A percentile compares a stretch with the other conserved stretches of the same genome.
phyloP scores from a whole-genome alignment of 2,888 invertebrate genomes.

The Luperina testacea region DNA sequence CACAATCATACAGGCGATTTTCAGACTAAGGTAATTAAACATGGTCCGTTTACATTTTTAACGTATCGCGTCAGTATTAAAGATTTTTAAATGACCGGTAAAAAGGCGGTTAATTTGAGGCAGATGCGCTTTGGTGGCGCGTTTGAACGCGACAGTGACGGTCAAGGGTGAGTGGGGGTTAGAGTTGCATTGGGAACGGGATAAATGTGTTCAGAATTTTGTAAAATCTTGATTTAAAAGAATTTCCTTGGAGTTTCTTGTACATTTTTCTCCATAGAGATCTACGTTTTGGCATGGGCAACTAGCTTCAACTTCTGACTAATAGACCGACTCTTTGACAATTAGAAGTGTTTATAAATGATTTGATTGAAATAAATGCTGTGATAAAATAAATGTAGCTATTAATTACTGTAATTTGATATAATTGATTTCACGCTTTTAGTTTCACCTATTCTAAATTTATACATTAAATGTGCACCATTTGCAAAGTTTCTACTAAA shows the following conservation, averaged over 20 bases:
- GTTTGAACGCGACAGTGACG: slow-evolving; percentile 68
- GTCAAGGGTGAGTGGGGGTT: slow-evolving; percentile 12
- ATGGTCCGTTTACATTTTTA: slow-evolving; percentile 72
- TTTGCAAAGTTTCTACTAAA: too few relatives aligned
- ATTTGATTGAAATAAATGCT: too few relatives aligned
- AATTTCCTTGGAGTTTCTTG: too few relatives aligned
- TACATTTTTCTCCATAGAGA: too few relatives aligned
- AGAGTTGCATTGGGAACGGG: background rate
- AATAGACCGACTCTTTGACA: too few relatives aligned
- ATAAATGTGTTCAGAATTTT: background rate
- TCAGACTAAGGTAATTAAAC: slow-evolving; percentile 71
- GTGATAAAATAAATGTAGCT: too few relatives aligned
- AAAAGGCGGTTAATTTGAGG: slow-evolving; percentile 75
- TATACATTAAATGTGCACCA: too few relatives aligned
- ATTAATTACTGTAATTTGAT: background rate
- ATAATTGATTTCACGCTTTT: background rate
- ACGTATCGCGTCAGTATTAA: slow-evolving; percentile 74
- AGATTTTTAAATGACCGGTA: slow-evolving; percentile 80
- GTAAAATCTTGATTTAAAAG: too few relatives aligned
- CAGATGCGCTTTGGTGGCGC: slow-evolving; percentile 74
- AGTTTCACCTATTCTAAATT: background rate
- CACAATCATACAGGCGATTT: slow-evolving; percentile 64
- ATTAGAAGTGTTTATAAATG: too few relatives aligned
- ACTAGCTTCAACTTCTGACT: too few relatives aligned
- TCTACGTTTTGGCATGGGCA: too few relatives aligned